phyloP scores from a whole-genome alignment of 2,113 vertebrate species.

The Alligator sinensis region DNA sequence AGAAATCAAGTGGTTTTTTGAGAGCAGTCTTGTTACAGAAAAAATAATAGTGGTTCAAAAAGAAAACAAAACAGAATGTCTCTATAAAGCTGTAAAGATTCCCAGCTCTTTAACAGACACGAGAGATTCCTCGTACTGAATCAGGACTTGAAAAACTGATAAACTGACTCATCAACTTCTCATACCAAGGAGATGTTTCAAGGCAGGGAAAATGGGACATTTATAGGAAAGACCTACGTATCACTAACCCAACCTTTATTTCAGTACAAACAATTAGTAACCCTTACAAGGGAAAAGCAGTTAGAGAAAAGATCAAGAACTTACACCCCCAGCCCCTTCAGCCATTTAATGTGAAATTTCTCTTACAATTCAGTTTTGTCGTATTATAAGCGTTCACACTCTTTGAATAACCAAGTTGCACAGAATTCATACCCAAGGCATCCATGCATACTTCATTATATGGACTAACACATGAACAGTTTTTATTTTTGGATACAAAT shows the following conservation, averaged over 20 bases:
- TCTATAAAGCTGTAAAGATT: background rate
- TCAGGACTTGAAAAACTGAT: conserved; percentile 43
- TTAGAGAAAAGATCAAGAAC: background rate
- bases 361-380: background rate
- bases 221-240: conserved; percentile 26
- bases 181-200: conserved; percentile 11
- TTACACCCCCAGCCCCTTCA: fast-evolving
- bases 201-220: background rate
- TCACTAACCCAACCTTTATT: background rate
- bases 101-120: conserved; percentile 31
- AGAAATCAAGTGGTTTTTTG: background rate
- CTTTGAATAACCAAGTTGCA: background rate
- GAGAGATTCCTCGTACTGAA: background rate
- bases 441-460: fast-evolving
- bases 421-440: background rate
- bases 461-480: background rate
- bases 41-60: background rate
- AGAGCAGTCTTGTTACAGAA: background rate
- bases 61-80: background rate
- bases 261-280: conserved; percentile 2
- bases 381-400: background rate
- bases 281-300: background rate
- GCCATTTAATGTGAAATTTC: background rate
- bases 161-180: conserved; percentile 66
- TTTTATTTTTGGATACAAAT: background rate